A percentile compares a stretch with the other conserved stretches of the same genome.
Evolutionary conservation across 2,797 vertebrate species (phyloP).

Genomic region (Arrhamphus sclerolepis): DNA sequence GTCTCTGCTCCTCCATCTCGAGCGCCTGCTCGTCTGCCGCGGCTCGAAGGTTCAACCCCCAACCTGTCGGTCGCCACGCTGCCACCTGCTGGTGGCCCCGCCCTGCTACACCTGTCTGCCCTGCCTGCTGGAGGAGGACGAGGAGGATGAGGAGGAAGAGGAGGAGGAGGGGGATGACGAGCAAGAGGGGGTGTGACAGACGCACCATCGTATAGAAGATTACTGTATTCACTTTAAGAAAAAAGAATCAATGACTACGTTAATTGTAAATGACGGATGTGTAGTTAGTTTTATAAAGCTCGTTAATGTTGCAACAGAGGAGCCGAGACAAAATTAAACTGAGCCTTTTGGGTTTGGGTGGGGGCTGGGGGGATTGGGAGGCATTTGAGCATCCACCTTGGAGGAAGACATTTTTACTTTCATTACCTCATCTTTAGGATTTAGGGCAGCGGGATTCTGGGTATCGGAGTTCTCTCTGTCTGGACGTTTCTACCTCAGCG

Average conservation of each 20-base stretch:
- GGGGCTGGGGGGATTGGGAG: too few relatives aligned
- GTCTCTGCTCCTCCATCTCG: slow-evolving; percentile 24
- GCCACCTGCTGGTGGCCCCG: slow-evolving; percentile 23
- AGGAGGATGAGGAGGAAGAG: neutral
- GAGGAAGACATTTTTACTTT: neutral
- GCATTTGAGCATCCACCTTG: too few relatives aligned
- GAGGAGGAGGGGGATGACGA: neutral
- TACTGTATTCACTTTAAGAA: neutral
- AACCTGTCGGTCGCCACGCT: neutral
- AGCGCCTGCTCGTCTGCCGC: slow-evolving; percentile 11
- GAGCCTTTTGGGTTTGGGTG: too few relatives aligned
- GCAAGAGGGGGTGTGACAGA: too few relatives aligned
- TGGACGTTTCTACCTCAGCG: slow-evolving; percentile 1
- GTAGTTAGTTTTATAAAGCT: too few relatives aligned
- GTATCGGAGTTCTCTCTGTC: neutral
- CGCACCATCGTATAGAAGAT: neutral
- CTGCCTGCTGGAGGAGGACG: slow-evolving; percentile 11
- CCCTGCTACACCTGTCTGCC: slow-evolving; percentile 21
- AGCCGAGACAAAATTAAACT: too few relatives aligned
- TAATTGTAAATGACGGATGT: too few relatives aligned
- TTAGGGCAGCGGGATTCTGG: neutral
- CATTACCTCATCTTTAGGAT: neutral
- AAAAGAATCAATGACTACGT: too few relatives aligned
- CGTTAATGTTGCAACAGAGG: too few relatives aligned
- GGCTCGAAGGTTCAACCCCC: neutral